phyloP scores from a whole-genome alignment of 2,888 invertebrate species.

The Macaria notata region DNA sequence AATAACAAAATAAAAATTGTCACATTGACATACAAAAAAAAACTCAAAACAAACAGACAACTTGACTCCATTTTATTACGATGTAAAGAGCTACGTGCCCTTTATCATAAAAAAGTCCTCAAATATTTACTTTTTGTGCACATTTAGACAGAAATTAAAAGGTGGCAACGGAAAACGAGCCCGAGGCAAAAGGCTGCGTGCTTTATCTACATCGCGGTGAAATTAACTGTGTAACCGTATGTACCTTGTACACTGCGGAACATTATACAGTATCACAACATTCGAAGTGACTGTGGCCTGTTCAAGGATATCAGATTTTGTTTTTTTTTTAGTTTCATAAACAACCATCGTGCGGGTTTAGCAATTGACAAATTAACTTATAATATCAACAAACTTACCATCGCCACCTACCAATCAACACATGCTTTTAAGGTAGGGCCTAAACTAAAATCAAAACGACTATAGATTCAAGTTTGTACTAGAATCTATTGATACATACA shows the following conservation, averaged over 20 bases:
- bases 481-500: too few species aligned
- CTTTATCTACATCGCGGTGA: constrained; percentile 70
- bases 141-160: constrained; percentile 65
- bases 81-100: constrained; percentile 32
- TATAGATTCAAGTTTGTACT: too few species aligned
- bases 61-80: constrained; percentile 29
- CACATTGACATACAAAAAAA: constrained; percentile 11
- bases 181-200: constrained; percentile 61
- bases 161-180: constrained; percentile 57
- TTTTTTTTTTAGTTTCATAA: too few species aligned
- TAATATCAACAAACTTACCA: too few species aligned
- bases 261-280: too few species aligned
- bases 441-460: too few species aligned
- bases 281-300: too few species aligned
- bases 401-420: too few species aligned
- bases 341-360: too few species aligned
- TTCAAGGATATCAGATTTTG: too few species aligned
- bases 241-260: constrained; percentile 15
- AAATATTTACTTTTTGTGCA: constrained; percentile 50
- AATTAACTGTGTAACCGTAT: constrained; percentile 59
- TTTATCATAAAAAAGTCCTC: constrained; percentile 37
- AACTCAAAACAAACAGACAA: constrained; percentile 29
- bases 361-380: too few species aligned
- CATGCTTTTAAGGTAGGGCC: too few species aligned
- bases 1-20: neutral